Evolutionary conservation across 2,113 vertebrate species (phyloP).

Genomic region (Geococcyx californianus): DNA sequence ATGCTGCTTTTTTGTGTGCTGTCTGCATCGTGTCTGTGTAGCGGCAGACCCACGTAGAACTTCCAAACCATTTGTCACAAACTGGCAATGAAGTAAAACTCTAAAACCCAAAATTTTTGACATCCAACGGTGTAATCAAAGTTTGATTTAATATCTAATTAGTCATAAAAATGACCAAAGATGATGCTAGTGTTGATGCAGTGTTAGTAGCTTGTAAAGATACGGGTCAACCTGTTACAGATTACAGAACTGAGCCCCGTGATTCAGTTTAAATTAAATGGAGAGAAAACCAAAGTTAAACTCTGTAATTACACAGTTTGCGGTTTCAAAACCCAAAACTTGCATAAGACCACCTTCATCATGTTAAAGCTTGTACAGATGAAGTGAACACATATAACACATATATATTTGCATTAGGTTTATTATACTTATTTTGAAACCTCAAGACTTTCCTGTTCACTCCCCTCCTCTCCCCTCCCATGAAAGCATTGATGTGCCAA

Average conservation of each 20-base stretch:
- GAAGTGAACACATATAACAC: neutral
- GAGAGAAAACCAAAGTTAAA: neutral
- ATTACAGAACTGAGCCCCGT: neutral
- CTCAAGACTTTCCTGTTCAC: neutral
- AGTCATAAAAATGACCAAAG: neutral
- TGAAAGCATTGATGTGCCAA: neutral
- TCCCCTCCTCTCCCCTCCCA: accelerated
- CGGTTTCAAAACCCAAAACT: neutral
- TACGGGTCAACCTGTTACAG: neutral
- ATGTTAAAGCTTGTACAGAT: neutral
- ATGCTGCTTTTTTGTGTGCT: neutral
- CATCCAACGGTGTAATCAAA: neutral
- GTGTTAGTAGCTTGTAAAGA: neutral
- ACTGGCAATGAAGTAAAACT: neutral
- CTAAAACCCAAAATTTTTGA: neutral
- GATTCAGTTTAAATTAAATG: neutral
- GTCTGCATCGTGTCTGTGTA: neutral
- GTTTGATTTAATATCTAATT: neutral
- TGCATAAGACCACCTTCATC: neutral
- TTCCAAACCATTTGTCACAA: neutral
- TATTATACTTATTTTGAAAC: neutral
- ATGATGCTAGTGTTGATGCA: neutral
- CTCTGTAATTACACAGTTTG: neutral
- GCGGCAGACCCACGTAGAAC: neutral
- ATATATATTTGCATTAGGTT: neutral